Percentiles rank a stretch among this genome's conserved stretches.
Evolutionary conservation across 2,888 invertebrate species (phyloP).

Genomic region (Agrotis clavis): DNA sequence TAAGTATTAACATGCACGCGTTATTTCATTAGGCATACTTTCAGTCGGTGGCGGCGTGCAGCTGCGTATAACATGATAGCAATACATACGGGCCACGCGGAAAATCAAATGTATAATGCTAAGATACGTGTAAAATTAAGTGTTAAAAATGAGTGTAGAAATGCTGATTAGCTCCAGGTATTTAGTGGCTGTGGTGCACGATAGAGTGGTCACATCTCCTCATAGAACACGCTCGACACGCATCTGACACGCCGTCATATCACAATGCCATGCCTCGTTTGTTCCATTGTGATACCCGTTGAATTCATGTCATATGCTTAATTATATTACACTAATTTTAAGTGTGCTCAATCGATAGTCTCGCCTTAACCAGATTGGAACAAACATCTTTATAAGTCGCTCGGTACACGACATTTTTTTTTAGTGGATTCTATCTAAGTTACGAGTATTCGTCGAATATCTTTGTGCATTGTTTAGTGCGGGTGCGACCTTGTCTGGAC

Average conservation of each 20-base stretch:
- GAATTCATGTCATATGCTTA: conserved; percentile 90
- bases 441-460: conserved; percentile 57
- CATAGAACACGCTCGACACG: conserved; percentile 82
- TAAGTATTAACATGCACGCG: conserved; percentile 54
- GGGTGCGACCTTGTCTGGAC: conserved; percentile 80
- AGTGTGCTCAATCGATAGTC: conserved; percentile 84
- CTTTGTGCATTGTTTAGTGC: conserved; percentile 79
- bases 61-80: conserved; percentile 64
- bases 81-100: conserved; percentile 77
- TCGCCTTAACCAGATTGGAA: conserved; percentile 75
- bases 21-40: conserved; percentile 65
- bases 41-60: conserved; percentile 36
- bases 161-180: conserved; percentile 91
- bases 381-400: conserved; percentile 62
- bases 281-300: conserved; percentile 88
- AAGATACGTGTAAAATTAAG: conserved; percentile 91
- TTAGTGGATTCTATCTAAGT: conserved; percentile 49
- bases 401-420: conserved; percentile 60
- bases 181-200: conserved; percentile 83
- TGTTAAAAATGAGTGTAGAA: conserved; percentile 91
- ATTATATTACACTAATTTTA: conserved; percentile 87
- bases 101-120: conserved; percentile 86
- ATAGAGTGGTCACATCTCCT: conserved; percentile 87
- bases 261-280: conserved; percentile 88
- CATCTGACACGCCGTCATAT: conserved; percentile 86